These are phyloP conservation scores for Argya squamiceps DNA, from an alignment of 2,797 vertebrate genomes.

Conservation along the genomic window DNA sequence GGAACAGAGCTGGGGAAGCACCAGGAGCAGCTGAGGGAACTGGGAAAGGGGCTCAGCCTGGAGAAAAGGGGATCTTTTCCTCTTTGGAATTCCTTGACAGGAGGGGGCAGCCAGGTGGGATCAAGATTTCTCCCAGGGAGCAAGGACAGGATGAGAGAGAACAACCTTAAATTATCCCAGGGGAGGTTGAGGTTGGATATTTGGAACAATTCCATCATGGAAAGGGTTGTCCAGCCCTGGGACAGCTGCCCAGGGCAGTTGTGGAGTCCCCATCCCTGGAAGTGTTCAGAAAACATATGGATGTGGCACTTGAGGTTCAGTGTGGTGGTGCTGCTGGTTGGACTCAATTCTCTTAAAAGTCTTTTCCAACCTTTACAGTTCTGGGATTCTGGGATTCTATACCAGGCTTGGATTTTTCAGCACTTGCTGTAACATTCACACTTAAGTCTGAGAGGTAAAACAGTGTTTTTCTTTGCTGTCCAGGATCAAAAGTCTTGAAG, in stretches of 20 bases:
- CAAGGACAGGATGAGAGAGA: background rate
- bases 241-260: background rate
- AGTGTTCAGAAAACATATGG: rapidly evolving
- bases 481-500: background rate
- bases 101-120: rapidly evolving
- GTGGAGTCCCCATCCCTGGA: background rate
- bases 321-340: background rate
- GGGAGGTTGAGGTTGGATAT: background rate
- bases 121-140: background rate
- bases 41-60: background rate
- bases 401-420: background rate
- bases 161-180: background rate
- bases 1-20: rapidly evolving
- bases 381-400: background rate
- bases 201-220: background rate
- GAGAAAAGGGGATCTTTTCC: background rate
- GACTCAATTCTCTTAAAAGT: background rate
- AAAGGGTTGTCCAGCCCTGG: background rate
- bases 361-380: background rate
- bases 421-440: background rate
- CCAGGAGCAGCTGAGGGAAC: background rate
- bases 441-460: background rate
- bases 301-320: background rate
- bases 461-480: background rate
- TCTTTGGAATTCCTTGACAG: background rate